Conservation (phyloP, 2,888 invertebrate genomes). For the Platycheirus albimanus region DNA sequence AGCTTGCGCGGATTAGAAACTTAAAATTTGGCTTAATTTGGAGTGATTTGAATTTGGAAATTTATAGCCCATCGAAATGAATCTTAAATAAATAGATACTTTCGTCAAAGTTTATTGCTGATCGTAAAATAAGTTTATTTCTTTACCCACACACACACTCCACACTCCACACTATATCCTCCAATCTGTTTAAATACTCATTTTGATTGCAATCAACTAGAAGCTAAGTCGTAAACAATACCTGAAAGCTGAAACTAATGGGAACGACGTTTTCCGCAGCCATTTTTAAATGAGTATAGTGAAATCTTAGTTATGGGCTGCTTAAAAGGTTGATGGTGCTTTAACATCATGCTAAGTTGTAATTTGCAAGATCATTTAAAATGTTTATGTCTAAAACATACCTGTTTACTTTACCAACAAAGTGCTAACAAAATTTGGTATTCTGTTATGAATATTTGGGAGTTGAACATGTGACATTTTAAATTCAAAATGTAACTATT, state of each 20-base stretch:
- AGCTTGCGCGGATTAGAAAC: conserved; percentile 7
- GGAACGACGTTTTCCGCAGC: not conserved
- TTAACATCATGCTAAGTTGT: too few species aligned
- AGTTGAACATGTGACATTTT: too few species aligned
- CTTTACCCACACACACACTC: conserved; percentile 29
- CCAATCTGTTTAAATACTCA: conserved; percentile 19
- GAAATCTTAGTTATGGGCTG: not conserved
- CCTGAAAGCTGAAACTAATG: conserved; percentile 1
- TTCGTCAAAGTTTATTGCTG: conserved; percentile 31
- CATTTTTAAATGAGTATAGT: not conserved
- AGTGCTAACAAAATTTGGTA: too few species aligned
- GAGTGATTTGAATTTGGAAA: conserved; percentile 7
- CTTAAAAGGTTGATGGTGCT: too few species aligned
- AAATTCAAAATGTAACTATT: too few species aligned
- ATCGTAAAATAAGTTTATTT: conserved; percentile 52
- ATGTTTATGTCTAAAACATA: not conserved
- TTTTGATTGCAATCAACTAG: conserved; percentile 15
- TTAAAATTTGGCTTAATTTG: conserved; percentile 19
- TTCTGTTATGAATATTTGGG: too few species aligned
- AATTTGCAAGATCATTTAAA: not conserved
- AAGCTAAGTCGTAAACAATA: conserved; percentile 14
- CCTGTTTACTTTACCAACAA: too few species aligned
- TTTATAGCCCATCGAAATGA: conserved; percentile 23
- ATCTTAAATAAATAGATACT: conserved; percentile 22
- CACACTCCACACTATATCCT: not conserved